These are phyloP conservation scores for Sebastes wilsoni DNA, from an alignment of 2,797 vertebrate species.

Conservation along the genomic window DNA sequence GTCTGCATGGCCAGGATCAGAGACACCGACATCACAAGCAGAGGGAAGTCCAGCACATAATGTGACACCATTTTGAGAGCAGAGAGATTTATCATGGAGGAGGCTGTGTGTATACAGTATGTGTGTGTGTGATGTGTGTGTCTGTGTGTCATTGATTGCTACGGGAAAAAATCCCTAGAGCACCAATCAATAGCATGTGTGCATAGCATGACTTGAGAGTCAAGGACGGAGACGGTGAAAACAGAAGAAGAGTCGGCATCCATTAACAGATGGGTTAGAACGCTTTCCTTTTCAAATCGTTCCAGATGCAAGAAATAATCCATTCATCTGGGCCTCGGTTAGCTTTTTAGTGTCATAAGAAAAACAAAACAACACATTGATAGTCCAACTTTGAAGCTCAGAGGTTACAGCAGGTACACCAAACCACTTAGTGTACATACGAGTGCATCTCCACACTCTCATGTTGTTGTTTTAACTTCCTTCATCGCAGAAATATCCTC, in stretches of 20 bases:
- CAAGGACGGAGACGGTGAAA: conserved; percentile 45
- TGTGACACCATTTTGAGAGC: conserved; percentile 63
- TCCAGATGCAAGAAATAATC: not conserved
- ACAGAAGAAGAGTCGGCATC: conserved; percentile 8
- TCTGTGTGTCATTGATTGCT: conserved; percentile 37
- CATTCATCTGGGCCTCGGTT: not conserved
- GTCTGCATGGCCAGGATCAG: not conserved
- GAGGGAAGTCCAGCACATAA: conserved; percentile 38
- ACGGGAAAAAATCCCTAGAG: conserved; percentile 39
- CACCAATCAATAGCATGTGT: conserved; percentile 60
- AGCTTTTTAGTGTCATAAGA: not conserved
- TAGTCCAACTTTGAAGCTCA: not conserved
- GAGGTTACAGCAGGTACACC: conserved; percentile 12
- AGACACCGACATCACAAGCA: conserved; percentile 10
- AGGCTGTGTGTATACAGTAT: not conserved
- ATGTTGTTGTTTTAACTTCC: not conserved
- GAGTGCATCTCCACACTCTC: not conserved
- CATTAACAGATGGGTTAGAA: not conserved
- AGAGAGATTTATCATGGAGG: conserved; percentile 47
- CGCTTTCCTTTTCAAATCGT: not conserved
- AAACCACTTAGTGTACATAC: conserved; percentile 8
- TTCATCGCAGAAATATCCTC: not conserved
- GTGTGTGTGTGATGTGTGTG: not conserved
- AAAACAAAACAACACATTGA: not conserved
- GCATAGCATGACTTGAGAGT: conserved; percentile 36